Evolutionary conservation across 2,113 vertebrate genomes (phyloP), one percentile per base, ranked within the genome.

Genomic region (Sebastes schlegelii): DNA sequence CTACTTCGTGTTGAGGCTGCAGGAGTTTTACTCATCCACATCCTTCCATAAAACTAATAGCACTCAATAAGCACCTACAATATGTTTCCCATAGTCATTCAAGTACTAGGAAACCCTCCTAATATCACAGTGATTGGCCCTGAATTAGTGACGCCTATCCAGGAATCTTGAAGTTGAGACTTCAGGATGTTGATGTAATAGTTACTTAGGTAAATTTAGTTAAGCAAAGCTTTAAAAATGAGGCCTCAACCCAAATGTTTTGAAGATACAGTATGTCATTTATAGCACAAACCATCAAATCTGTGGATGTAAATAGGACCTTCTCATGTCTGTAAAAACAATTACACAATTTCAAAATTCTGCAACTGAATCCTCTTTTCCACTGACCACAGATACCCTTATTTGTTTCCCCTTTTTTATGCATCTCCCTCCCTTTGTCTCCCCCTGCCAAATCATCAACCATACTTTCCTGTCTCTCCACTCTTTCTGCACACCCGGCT

Each of bases 401-500:
- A 58, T 69, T 77, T 79, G 69, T 64, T 77, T 43, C 16, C 69
- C 57, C 42, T 7, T 49, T 66, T 74, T 69, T 65, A 51, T 48
- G 17, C 70, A 23, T 70, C 74, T 73, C 52, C 64, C 49, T 77
- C 51, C 65, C 58, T 81, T 49, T 48, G 65, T 79, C 61, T 74
- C 13, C 40, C 26, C 65, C 70, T 63, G 74, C 82, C 88, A 89
- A 81, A 82, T 86, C 76, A 89, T 75, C 60, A 54, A 61, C 79
- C 73, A 19, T 54, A 78, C 70, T 76, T 70, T 85, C 61, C 79
- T 76, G 74, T 90, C 84, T 88, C 88, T 91, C 91, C 90, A 90
- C 87, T 91, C 85, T 72, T 63, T 62, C 81, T 74, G 79, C 79
- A 86, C 81, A 79, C 77, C 77, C 81, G 45, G 77, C 82, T 77